Evolutionary conservation across 2,888 invertebrate species (phyloP).

Genomic region (Ptychoptera albimana): DNA sequence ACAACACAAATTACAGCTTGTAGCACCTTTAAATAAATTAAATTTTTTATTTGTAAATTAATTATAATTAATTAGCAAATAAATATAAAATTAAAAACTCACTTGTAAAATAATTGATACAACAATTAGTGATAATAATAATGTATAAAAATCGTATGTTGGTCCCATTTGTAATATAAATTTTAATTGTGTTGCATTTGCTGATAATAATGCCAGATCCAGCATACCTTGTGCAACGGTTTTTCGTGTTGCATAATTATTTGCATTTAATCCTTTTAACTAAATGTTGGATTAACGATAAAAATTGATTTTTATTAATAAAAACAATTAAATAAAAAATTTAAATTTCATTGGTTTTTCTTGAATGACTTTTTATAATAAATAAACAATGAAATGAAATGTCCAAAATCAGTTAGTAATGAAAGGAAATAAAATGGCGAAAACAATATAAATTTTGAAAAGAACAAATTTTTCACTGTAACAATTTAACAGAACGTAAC

Average conservation of each 20-base stretch:
- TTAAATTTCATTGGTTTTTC: no score
- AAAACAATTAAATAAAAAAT: no score
- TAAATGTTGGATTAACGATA: not conserved
- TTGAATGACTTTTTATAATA: no score
- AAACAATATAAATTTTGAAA: no score
- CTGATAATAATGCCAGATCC: slow-evolving; percentile 11
- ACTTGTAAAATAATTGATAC: slow-evolving; percentile 11
- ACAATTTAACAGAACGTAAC: no score
- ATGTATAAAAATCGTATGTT: slow-evolving; percentile 9
- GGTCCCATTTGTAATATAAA: slow-evolving; percentile 8
- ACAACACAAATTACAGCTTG: slow-evolving; percentile 10
- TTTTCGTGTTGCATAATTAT: slow-evolving; percentile 11
- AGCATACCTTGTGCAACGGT: slow-evolving; percentile 12
- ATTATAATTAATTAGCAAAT: no score
- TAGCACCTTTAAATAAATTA: slow-evolving; percentile 6
- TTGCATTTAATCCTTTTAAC: slow-evolving; percentile 9
- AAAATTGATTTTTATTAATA: not conserved
- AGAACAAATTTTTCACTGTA: no score
- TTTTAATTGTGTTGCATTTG: slow-evolving; percentile 12
- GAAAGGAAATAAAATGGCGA: no score
- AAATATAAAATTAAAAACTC: not conserved
- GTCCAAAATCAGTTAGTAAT: no score
- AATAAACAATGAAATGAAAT: no score
- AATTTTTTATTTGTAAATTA: no score
- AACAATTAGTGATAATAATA: slow-evolving; percentile 9